Evolutionary conservation across 2,113 vertebrate genomes (phyloP).

Genomic region (Eptesicus fuscus): DNA sequence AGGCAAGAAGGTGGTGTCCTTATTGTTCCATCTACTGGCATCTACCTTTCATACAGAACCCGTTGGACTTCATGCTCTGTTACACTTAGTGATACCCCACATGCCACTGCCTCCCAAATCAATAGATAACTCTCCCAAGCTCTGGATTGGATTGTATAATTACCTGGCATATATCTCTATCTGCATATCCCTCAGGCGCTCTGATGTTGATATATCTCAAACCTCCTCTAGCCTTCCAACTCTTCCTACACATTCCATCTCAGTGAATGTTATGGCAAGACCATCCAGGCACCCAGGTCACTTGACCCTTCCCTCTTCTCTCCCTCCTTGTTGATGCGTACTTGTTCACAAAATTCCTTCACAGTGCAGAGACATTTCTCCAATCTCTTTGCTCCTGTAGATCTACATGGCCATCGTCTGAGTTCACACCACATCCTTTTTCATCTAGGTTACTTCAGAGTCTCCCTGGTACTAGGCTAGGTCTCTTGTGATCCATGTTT

Average conservation of each 20-base stretch:
- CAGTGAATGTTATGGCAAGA: not conserved
- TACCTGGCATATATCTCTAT: not conserved
- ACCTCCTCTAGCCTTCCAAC: not conserved
- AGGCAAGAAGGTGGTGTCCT: not conserved
- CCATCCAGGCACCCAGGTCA: not conserved
- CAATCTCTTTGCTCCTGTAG: not conserved
- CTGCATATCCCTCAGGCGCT: not conserved
- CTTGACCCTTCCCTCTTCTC: not conserved
- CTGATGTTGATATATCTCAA: not conserved
- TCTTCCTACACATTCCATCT: not conserved
- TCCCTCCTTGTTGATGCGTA: not conserved
- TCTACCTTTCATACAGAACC: not conserved
- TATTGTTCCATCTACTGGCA: not conserved
- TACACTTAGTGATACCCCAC: not conserved
- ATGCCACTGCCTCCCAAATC: not conserved
- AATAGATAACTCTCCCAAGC: not conserved
- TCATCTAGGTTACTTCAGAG: not conserved
- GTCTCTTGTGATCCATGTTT: not conserved
- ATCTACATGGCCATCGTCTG: not conserved
- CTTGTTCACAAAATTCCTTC: not conserved
- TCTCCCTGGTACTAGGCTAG: not conserved
- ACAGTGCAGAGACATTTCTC: not conserved
- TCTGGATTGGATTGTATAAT: not conserved
- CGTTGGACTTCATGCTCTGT: not conserved
- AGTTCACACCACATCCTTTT: not conserved